phyloP scores from a whole-genome alignment of 2,797 vertebrate genomes.

The Pangasius mekongensis region DNA sequence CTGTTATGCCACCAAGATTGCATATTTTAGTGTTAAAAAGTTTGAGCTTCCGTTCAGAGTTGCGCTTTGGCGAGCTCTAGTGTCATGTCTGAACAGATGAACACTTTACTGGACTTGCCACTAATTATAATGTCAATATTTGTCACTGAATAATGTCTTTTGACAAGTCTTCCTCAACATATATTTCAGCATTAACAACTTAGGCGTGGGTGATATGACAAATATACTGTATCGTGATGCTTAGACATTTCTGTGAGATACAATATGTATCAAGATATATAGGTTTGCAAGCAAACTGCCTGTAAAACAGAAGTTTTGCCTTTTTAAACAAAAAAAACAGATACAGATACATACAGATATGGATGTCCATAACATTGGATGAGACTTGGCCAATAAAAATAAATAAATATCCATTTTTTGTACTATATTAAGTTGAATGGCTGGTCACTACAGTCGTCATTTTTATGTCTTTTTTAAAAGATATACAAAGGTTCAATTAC shows the following conservation, averaged over 20 bases:
- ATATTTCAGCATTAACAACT: not conserved
- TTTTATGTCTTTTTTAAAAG: not conserved
- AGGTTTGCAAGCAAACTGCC: not conserved
- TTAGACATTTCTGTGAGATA: not conserved
- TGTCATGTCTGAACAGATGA: not conserved
- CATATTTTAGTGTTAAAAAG: not conserved
- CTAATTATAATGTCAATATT: not conserved
- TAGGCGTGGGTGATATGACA: not conserved
- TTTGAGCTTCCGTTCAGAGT: not conserved
- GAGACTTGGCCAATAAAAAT: not conserved
- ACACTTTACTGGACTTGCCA: not conserved
- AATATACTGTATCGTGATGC: not conserved
- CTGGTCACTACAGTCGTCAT: not conserved
- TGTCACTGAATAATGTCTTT: not conserved
- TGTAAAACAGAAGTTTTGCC: not conserved
- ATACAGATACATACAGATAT: not conserved
- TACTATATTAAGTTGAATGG: not conserved
- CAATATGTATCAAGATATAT: not conserved
- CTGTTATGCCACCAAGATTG: not conserved
- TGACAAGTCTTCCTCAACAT: not conserved
- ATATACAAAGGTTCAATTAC: not conserved
- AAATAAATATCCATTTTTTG: not conserved
- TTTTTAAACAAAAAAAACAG: too few species aligned
- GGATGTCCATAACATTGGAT: not conserved
- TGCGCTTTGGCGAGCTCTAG: not conserved